Evolutionary conservation across 1,140 invertebrate species (phyloP).

Genomic region (Pseudoatta argentina): DNA sequence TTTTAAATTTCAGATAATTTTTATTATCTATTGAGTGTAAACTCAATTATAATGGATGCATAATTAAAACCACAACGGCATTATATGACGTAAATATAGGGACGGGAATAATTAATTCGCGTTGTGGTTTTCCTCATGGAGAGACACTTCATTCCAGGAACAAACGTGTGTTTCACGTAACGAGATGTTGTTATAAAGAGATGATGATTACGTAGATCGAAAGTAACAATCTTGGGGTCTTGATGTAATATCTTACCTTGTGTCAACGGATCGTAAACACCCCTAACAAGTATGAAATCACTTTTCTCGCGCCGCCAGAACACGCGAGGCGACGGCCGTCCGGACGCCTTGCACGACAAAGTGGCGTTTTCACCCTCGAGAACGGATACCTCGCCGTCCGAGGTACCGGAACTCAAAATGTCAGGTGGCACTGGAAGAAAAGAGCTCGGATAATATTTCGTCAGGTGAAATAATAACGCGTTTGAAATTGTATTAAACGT

Average conservation of each 20-base stretch:
- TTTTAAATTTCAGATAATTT: background rate
- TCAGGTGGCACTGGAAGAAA: slow-evolving; percentile 88
- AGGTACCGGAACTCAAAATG: slow-evolving; percentile 88
- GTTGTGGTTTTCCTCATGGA: slow-evolving; percentile 25
- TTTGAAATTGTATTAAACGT: background rate
- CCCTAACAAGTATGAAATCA: slow-evolving; percentile 79
- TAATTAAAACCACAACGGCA: background rate
- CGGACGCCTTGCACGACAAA: slow-evolving; percentile 89
- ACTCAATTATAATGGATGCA: background rate
- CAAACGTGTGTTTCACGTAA: slow-evolving; percentile 13
- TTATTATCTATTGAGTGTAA: background rate
- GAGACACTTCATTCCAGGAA: background rate
- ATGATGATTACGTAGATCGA: slow-evolving; percentile 32
- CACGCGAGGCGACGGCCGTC: slow-evolving; percentile 87
- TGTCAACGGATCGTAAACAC: slow-evolving; percentile 77
- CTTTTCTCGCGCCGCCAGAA: slow-evolving; percentile 87
- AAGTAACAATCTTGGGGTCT: slow-evolving; percentile 55
- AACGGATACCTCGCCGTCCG: slow-evolving; percentile 88
- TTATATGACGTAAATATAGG: background rate
- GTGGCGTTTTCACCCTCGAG: slow-evolving; percentile 90
- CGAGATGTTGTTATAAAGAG: slow-evolving; percentile 26
- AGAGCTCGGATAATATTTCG: slow-evolving; percentile 11
- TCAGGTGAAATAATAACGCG: background rate
- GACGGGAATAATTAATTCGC: slow-evolving; percentile 16
- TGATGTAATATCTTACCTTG: slow-evolving; percentile 75